Conservation (phyloP, 2,113 vertebrate species). For the Damaliscus lunatus region DNA sequence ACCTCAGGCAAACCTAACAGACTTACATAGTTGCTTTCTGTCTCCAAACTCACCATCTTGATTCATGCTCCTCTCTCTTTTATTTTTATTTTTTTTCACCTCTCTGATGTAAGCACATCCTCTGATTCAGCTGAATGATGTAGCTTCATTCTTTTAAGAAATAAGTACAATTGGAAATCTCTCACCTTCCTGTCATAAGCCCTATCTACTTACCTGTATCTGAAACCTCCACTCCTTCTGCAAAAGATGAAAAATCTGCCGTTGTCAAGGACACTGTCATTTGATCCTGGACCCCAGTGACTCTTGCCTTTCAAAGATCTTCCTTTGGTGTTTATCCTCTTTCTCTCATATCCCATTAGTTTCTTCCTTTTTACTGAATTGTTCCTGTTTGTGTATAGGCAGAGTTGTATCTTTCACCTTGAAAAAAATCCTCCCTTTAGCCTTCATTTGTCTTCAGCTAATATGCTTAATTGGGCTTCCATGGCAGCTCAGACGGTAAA, state of each 20-base stretch:
- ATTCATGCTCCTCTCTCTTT: background rate
- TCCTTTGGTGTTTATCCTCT: background rate
- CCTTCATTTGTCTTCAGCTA: background rate
- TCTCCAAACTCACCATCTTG: background rate
- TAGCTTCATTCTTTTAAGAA: background rate
- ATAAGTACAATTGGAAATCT: background rate
- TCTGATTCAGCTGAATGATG: background rate
- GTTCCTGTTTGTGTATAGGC: background rate
- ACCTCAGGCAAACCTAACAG: background rate
- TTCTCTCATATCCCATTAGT: background rate
- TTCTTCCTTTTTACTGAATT: background rate
- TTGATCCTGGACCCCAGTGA: background rate
- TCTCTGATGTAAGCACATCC: background rate
- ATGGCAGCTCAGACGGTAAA: background rate
- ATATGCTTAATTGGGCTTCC: background rate
- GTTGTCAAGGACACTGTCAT: background rate
- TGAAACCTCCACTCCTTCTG: background rate
- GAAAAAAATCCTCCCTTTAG: background rate
- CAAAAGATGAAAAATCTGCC: background rate
- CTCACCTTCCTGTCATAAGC: background rate
- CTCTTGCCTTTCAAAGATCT: background rate
- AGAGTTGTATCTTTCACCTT: background rate
- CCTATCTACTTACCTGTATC: background rate
- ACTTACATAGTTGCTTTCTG: background rate
- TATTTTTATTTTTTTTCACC: fast-evolving